These are phyloP conservation scores for Drosophila mayaguana DNA, from an alignment of 2,888 invertebrate species.

Conservation along the genomic window DNA sequence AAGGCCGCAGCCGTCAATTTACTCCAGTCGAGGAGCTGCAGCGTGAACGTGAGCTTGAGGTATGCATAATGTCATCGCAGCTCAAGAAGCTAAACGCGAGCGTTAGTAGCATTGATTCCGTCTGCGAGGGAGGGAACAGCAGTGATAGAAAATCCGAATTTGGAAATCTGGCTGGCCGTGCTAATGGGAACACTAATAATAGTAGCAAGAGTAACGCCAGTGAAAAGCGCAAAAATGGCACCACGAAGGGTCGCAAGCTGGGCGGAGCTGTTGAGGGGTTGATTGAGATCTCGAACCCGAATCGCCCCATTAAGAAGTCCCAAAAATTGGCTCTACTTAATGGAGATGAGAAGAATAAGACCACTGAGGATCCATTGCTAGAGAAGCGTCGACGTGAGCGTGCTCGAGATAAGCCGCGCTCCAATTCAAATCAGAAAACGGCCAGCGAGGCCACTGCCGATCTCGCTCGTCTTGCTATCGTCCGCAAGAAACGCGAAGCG, in stretches of 20 bases:
- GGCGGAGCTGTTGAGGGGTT: slow-evolving; percentile 28
- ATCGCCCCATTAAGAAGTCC: slow-evolving; percentile 33
- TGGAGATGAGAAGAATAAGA: not conserved
- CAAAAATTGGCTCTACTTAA: not conserved
- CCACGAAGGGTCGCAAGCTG: slow-evolving; percentile 2
- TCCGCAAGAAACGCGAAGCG: slow-evolving; percentile 53
- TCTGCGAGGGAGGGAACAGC: not conserved
- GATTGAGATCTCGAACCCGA: slow-evolving; percentile 55
- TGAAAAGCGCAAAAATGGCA: not conserved
- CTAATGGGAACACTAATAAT: no score
- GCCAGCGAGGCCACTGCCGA: slow-evolving; percentile 32
- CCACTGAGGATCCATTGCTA: not conserved
- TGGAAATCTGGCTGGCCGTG: not conserved
- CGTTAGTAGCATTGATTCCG: not conserved
- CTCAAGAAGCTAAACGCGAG: not conserved
- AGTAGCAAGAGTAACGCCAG: not conserved
- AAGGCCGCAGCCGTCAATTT: slow-evolving; percentile 52
- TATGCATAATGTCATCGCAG: not conserved
- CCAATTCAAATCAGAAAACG: not conserved
- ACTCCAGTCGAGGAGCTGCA: slow-evolving; percentile 49
- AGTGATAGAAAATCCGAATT: not conserved
- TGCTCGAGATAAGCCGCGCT: slow-evolving; percentile 5
- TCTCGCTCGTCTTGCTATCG: slow-evolving; percentile 47
- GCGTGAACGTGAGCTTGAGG: slow-evolving; percentile 18
- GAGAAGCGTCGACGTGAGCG: slow-evolving; percentile 5